Evolutionary conservation across 1,140 invertebrate species (phyloP), one percentile per base, ranked within the genome.

Genomic region (Propsilocerus akamusi): DNA sequence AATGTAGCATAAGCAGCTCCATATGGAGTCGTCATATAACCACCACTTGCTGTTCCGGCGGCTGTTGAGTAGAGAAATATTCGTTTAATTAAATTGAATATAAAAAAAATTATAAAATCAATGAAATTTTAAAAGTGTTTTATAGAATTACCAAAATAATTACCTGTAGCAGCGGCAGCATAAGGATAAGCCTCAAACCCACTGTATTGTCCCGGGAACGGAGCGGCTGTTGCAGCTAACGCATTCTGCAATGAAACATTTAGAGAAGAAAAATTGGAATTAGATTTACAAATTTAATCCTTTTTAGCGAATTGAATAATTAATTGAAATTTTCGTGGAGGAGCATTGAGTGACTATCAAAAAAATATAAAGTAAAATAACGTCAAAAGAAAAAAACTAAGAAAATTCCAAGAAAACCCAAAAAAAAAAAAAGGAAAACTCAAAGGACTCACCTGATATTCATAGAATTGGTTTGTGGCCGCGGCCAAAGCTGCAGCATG

Each of bases 401-500:
- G 47, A 49, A 49, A 41, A 41, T 41, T 20, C 34, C 34, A 41
- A n/a, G 14, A 41, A 41, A 37, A 41, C 17, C 14, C 22, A 8
- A 20, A 41, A 17, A 17, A 41, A 41, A 41, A 41, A 17, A 41
- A 34, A 17, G 12, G 26, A 46, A 41, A 20, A 26, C 23, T 14
- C 20, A 26, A 26, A 12, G 28, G 22, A 30, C 53, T 55, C 34
- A 74, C 76, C 53, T 77, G 75, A 55, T 83, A 82, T 61, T 83
- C 80, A 61, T 83, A 82, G 60, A 81, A 82, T 55, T 81, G 75
- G 46, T 79, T 76, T 46, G 80, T 77, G 3, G 78, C 77, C 3
- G 78, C 78, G 11, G 78, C 78, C 26, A 82, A 71, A 2, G 80
- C 78, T 25, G 79, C 78, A 2, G 80, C 80, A 62, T 83, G 80